Conservation (phyloP, 2,888 invertebrate genomes). For the Ochlodes sylvanus region DNA sequence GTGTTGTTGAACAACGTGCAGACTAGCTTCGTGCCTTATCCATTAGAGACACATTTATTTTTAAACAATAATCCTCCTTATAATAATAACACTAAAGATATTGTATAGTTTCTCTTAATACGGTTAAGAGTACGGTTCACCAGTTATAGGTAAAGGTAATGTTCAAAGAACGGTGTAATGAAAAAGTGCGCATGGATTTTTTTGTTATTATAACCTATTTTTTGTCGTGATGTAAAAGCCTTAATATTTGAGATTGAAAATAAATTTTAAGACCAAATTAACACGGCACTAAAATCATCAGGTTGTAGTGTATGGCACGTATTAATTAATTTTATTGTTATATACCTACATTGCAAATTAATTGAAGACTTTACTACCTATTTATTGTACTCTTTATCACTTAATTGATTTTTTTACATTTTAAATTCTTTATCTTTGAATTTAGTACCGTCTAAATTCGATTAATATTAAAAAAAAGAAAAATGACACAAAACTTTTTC, state of each 20-base stretch:
- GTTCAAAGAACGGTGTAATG: not conserved
- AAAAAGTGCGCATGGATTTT: not conserved
- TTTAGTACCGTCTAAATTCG: too few relatives aligned
- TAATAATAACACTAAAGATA: conserved; percentile 10
- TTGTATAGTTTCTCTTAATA: conserved; percentile 26
- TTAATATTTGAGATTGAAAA: not conserved
- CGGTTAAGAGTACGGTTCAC: not conserved
- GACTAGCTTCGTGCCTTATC: not conserved
- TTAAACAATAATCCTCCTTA: conserved; percentile 29
- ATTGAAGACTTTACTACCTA: too few relatives aligned
- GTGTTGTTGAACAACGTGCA: conserved; percentile 45
- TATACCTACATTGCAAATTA: too few relatives aligned
- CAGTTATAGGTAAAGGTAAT: not conserved
- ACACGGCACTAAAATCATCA: too few relatives aligned
- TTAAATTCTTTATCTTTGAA: too few relatives aligned
- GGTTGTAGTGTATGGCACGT: too few relatives aligned
- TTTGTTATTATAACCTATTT: not conserved
- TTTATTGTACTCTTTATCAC: not conserved
- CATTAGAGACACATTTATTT: conserved; percentile 15
- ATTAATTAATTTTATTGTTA: too few relatives aligned
- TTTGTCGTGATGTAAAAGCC: not conserved
- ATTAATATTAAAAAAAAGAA: too few relatives aligned
- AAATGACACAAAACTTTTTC: too few relatives aligned
- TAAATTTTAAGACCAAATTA: too few relatives aligned
- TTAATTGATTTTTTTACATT: too few relatives aligned